Evolutionary conservation across 2,113 vertebrate genomes (phyloP).

Genomic region (Oryzias curvinotus): DNA sequence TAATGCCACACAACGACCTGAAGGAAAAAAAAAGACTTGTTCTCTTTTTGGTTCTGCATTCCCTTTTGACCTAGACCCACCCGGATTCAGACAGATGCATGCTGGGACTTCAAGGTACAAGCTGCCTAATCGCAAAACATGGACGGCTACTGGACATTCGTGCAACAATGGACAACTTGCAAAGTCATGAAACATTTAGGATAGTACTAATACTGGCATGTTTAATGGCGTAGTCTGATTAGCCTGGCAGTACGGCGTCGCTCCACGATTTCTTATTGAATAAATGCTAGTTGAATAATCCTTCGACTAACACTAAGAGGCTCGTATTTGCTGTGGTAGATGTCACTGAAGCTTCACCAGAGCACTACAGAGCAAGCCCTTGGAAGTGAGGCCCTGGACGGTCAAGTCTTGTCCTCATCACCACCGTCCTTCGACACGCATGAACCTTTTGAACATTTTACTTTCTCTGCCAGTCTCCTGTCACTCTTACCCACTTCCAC

Average conservation of each 20-base stretch:
- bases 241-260: constrained; percentile 24
- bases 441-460: not conserved
- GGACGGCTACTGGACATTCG: constrained; percentile 28
- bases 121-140: constrained; percentile 34
- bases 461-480: not conserved
- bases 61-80: constrained; percentile 10
- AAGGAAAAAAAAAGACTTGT: constrained; percentile 20
- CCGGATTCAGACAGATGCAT: constrained; percentile 50
- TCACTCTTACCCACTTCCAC: constrained; percentile 40
- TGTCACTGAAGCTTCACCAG: constrained; percentile 1
- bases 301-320: not conserved
- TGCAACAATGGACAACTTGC: constrained; percentile 21
- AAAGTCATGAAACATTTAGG: constrained; percentile 13
- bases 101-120: constrained; percentile 55
- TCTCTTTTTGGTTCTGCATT: constrained; percentile 24
- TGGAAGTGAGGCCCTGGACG: constrained; percentile 39
- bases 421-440: constrained; percentile 1
- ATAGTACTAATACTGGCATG: constrained; percentile 29
- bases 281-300: constrained; percentile 6
- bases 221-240: constrained; percentile 26
- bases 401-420: not conserved
- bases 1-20: constrained; percentile 24
- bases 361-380: constrained; percentile 47
- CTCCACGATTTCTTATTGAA: constrained; percentile 3
- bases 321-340: not conserved